Conservation (phyloP, 2,113 vertebrate species). For the Rafetus swinhoei region DNA sequence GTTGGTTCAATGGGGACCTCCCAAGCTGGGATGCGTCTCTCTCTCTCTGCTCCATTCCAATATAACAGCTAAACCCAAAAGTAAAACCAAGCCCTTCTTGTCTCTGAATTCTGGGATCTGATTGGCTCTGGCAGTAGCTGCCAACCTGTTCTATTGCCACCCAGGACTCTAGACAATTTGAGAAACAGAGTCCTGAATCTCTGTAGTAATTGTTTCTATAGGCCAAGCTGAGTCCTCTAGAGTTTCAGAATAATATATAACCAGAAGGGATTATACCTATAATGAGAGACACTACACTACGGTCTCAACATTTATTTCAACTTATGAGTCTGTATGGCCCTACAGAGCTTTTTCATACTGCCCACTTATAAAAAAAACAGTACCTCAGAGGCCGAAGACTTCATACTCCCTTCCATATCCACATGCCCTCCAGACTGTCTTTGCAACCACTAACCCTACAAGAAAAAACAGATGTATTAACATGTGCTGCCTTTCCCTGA, state of each 20-base stretch:
- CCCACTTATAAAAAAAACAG: neutral
- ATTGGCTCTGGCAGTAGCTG: neutral
- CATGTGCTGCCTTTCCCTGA: neutral
- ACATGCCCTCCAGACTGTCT: neutral
- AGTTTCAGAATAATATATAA: neutral
- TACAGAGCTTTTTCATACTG: neutral
- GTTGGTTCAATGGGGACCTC: neutral
- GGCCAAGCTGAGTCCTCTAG: neutral
- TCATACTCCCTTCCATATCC: neutral
- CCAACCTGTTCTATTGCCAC: neutral
- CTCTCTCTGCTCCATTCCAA: neutral
- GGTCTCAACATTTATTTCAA: constrained; percentile 3
- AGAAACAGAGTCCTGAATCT: neutral
- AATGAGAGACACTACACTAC: neutral
- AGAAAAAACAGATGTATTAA: neutral
- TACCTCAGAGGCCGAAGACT: neutral
- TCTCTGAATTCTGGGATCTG: neutral
- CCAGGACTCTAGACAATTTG: neutral
- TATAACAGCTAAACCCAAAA: neutral
- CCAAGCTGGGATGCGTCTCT: neutral
- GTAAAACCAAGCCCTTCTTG: neutral
- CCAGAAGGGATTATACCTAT: neutral
- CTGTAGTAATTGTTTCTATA: neutral
- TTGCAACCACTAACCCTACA: neutral
- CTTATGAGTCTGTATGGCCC: neutral